A percentile compares a stretch with the other conserved stretches of the same genome.
Conservation (phyloP, 2,113 vertebrate species). For the Heteronetta atricapilla region DNA sequence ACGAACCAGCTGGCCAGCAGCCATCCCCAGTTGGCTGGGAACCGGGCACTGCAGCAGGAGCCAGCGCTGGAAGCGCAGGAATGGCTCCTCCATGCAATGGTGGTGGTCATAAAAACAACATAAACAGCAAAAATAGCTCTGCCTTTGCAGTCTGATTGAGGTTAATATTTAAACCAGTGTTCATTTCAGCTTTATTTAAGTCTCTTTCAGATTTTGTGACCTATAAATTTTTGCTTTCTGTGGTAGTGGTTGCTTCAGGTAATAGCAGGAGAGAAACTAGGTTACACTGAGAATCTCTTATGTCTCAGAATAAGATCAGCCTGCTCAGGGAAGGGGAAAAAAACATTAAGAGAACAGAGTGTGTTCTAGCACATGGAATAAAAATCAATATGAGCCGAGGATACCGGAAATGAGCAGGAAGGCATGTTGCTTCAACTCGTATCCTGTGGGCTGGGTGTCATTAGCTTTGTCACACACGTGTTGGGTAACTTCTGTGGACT, state of each 20-base stretch:
- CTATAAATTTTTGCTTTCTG: not conserved
- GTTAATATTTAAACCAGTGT: not conserved
- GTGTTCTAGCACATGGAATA: not conserved
- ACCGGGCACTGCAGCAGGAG: not conserved
- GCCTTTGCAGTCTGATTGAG: not conserved
- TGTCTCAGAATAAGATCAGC: not conserved
- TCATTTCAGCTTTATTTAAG: constrained; percentile 42
- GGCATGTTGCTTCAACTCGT: not conserved
- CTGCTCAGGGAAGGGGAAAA: not conserved
- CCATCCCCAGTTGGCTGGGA: not conserved
- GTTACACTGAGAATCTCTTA: not conserved
- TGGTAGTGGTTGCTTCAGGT: not conserved
- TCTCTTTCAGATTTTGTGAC: not conserved
- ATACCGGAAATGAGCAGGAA: not conserved
- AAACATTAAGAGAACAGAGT: not conserved
- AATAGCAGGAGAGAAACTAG: constrained; percentile 13
- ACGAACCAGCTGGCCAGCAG: not conserved
- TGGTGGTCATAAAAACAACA: not conserved
- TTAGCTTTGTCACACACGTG: not conserved
- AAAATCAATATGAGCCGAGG: not conserved
- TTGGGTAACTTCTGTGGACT: not conserved
- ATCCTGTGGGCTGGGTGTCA: not conserved
- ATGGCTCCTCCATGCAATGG: not conserved
- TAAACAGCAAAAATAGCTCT: not conserved
- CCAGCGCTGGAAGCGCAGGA: not conserved